phyloP scores from a whole-genome alignment of 2,888 invertebrate species.

The Coenonympha glycerion region DNA sequence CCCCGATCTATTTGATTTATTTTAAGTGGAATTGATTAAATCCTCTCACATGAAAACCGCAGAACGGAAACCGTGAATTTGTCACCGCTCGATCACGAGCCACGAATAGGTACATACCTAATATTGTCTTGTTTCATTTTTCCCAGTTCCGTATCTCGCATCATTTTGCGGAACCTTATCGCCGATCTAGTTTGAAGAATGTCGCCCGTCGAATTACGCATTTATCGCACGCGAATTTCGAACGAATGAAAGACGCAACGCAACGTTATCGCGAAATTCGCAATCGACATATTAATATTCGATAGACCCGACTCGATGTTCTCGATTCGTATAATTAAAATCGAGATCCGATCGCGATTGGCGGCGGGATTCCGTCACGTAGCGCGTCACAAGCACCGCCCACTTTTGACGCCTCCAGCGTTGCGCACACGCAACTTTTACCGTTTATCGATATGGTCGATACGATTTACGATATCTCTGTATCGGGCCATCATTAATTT shows the following conservation, averaged over 20 bases:
- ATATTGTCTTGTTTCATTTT: conserved; percentile 28
- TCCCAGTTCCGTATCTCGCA: conserved; percentile 27
- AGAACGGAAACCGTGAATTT: conserved; percentile 1
- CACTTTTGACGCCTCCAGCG: conserved; percentile 73
- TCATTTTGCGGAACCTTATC: conserved; percentile 54
- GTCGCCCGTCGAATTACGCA: conserved; percentile 39
- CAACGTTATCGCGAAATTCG: conserved; percentile 55
- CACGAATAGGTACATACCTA: conserved; percentile 27
- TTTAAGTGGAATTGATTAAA: neutral
- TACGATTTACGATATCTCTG: conserved; percentile 18
- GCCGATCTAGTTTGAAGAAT: conserved; percentile 29
- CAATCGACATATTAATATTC: conserved; percentile 74
- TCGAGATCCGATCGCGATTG: conserved; percentile 68
- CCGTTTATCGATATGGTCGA: conserved; percentile 25
- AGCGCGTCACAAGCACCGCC: conserved; percentile 68
- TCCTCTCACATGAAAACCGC: neutral
- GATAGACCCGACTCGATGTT: conserved; percentile 66
- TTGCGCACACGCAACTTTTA: conserved; percentile 62
- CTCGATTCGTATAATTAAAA: conserved; percentile 74
- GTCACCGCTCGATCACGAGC: neutral
- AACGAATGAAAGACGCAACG: conserved; percentile 58
- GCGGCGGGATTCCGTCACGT: conserved; percentile 70
- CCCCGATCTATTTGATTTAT: neutral
- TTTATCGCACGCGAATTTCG: conserved; percentile 62
- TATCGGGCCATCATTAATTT: conserved; percentile 27